Evolutionary conservation across 1,140 invertebrate genomes (phyloP), one percentile per base, ranked within the genome.

Genomic region (Drosophila virilis): DNA sequence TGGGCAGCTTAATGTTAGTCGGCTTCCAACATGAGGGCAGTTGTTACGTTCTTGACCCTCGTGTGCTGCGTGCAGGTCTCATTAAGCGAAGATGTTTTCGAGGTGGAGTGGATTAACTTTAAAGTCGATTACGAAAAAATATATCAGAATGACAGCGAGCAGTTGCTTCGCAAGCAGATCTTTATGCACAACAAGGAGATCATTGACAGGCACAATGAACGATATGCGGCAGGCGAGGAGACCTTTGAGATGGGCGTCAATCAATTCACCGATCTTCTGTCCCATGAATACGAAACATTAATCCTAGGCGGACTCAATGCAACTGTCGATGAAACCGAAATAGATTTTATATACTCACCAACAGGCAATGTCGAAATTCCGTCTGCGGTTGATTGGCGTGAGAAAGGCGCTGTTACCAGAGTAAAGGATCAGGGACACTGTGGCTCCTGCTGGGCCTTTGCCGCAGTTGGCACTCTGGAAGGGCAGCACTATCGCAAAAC

Each of bases 361-460:
- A 95, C 96, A 32, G 94, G 94, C 12, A 94, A 97, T 93, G 94
- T 96, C 45, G 76, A 93, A 73, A 10, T 59, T 12, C 61, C 69
- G 1, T 3, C 13, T 1, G 98, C 98, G 0, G 97, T 98, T 0
- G 98, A 99, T 92, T 99, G 98, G 98, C 93, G 96, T 96, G 74
- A 96, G 95, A 91, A 43, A 9, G 48, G 57, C 1, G 71, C 71
- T 12, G 71, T 74, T 4, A 68, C 62, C 3, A 1, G 0, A 1
- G 64, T 67, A 0, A 67, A 73, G 8, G 13, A 60, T 13, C 62
- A 96, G 85, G 93, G 92, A 42, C 94, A 95, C 70, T 93, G 92
- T 60, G 88, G 79, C 1, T 92, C 92, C 17, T 94, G 94, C 78
- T 94, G 93, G 92, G 93, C 93, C 51, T 94, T 94, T 80, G 91